phyloP scores from a whole-genome alignment of 37 sponge, comb jelly and placozoan species.

The Halisarca cf. caerulea region DNA sequence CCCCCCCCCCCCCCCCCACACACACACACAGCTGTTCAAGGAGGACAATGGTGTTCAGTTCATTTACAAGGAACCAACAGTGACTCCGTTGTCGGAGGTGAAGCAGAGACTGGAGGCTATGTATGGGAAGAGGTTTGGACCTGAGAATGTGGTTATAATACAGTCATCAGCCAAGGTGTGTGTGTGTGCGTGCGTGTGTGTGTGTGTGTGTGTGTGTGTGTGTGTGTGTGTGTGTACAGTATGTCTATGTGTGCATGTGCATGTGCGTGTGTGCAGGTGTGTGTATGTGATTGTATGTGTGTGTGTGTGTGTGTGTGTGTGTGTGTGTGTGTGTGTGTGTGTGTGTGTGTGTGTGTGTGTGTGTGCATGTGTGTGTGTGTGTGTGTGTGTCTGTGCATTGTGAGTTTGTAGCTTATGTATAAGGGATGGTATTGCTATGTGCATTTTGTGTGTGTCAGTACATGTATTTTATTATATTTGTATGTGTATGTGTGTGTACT shows the following conservation, averaged over 20 bases:
- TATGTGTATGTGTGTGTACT: too few species aligned
- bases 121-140: conserved; percentile 71
- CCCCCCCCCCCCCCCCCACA: too few species aligned
- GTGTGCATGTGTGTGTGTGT: too few species aligned
- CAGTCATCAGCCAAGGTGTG: conserved; percentile 77
- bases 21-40: conserved; percentile 87
- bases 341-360: too few species aligned
- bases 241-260: too few species aligned
- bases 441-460: too few species aligned
- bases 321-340: neutral
- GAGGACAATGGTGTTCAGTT: conserved; percentile 81
- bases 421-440: too few species aligned
- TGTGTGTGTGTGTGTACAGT: neutral
- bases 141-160: conserved; percentile 63
- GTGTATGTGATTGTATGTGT: neutral
- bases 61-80: conserved; percentile 90
- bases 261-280: too few species aligned
- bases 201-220: neutral
- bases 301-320: neutral
- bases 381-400: too few species aligned
- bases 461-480: too few species aligned
- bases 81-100: conserved; percentile 79
- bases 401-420: too few species aligned
- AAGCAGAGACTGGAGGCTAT: conserved; percentile 64
- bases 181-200: neutral